Percentiles rank a stretch among this genome's conserved stretches.
These are phyloP conservation scores for Anthopleura xanthogrammica DNA, from an alignment of 92 coral and sea anemone genomes.

Conservation along the genomic window DNA sequence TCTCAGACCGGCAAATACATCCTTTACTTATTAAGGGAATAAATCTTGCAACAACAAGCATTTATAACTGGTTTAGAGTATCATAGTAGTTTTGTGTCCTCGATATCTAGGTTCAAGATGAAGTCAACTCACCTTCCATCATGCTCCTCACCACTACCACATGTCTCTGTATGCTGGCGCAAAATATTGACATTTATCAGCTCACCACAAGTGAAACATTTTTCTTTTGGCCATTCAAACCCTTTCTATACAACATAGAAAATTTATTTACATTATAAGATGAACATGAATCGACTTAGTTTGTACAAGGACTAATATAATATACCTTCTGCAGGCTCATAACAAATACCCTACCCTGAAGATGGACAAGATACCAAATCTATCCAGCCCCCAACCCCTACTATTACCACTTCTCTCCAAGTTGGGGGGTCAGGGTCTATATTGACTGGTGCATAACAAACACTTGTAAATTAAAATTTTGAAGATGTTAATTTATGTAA, in stretches of 20 bases:
- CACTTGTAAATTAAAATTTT: too few species aligned
- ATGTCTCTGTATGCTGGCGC: background rate
- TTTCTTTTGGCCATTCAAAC: background rate
- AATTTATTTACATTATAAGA: background rate
- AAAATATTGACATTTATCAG: background rate
- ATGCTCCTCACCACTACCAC: background rate
- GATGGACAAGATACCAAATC: background rate
- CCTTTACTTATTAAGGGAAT: background rate
- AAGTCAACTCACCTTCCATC: background rate
- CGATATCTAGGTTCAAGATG: background rate
- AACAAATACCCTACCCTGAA: background rate
- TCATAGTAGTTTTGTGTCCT: background rate
- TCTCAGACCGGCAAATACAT: slow-evolving; percentile 17
- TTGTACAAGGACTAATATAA: background rate
- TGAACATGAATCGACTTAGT: background rate
- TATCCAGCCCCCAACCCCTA: background rate
- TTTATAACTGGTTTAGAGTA: background rate
- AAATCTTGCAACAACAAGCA: background rate
- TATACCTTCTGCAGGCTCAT: too few species aligned
- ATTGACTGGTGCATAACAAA: too few species aligned
- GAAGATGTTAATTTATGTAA: too few species aligned
- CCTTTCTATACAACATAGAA: background rate
- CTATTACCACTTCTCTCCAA: background rate
- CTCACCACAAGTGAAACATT: slow-evolving; percentile 1
- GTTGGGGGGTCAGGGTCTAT: too few species aligned